Evolutionary conservation across 92 coral and sea anemone species (phyloP).

Genomic region (Heliopora coerulea): DNA sequence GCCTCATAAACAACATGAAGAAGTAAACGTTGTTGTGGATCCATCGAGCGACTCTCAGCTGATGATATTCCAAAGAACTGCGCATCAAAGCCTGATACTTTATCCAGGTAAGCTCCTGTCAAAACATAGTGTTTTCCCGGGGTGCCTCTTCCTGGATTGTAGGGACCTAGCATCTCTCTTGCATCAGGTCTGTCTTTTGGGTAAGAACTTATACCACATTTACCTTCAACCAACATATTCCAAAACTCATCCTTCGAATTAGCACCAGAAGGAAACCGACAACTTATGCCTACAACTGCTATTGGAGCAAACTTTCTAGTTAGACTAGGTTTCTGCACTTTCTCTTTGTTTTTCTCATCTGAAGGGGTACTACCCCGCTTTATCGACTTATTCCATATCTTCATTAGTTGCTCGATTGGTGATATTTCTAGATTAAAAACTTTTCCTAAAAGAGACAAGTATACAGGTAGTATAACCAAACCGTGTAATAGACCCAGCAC

Average conservation of each 20-base stretch:
- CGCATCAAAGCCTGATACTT: no score
- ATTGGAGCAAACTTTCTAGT: slow-evolving; percentile 43
- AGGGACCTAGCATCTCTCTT: background rate
- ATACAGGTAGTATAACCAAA: no score
- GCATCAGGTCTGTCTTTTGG: slow-evolving; percentile 45
- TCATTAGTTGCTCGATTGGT: background rate
- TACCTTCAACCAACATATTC: background rate
- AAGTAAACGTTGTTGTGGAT: no score
- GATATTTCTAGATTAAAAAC: slow-evolving; percentile 31
- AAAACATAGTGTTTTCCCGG: slow-evolving; percentile 45
- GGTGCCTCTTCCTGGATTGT: slow-evolving; percentile 43
- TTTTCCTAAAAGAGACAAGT: no score
- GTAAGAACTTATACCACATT: slow-evolving; percentile 41
- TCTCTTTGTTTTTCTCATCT: no score
- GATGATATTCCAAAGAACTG: no score
- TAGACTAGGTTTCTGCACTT: background rate
- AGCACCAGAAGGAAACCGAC: slow-evolving; percentile 55
- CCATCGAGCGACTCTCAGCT: no score
- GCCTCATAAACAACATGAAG: no score
- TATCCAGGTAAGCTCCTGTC: no score
- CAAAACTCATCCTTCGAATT: slow-evolving; percentile 22
- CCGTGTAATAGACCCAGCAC: slow-evolving; percentile 29
- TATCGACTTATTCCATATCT: no score
- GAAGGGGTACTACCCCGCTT: no score
- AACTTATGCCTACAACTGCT: slow-evolving; percentile 16